Base-by-base conservation (phyloP, 2,888 invertebrate species). In the Vesta saturnalis region DNA sequence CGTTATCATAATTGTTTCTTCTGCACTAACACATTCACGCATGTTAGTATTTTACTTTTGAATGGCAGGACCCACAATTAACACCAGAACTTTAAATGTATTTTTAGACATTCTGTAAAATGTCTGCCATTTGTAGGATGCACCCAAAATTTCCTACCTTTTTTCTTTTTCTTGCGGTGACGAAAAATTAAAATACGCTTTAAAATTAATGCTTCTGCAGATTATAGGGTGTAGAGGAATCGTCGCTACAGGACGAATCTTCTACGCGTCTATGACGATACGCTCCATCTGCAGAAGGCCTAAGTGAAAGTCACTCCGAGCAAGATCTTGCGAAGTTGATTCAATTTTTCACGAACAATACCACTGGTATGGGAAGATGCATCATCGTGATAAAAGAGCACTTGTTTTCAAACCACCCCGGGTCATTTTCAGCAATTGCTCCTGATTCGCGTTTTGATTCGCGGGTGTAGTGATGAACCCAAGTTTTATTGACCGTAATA, bases 231-330 rank as follows among this genome's bases (percentile, higher is more conserved):
- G 43, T 43, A 43, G 4, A 23, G 43, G 43, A 10, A n/a, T 43
- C 14, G 43, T 43, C 14, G n/a, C 12, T 43, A 12, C 43, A 43
- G 12, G 14, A 43, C 43, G 14, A 43, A 8, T n/a, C 43, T 5
- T 43, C 5, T 43, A 43, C 43, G 43, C 43, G n/a, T 43, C 43
- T 43, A 52, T 52, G 18, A n/a, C n/a, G n/a, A n/a, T n/a, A n/a
- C n/a, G n/a, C n/a, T n/a, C n/a, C n/a, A n/a, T n/a, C n/a, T 52
- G 52, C 52, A 52, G 19, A 52, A 8, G 10, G 52, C 21, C 18
- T 18, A 5, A 23, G 8, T 5, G 23, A 5, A 23, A 23, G 4
- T 23, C 8, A 5, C 8, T 23, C n/a, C n/a, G n/a, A n/a, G n/a
- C n/a, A n/a, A n/a, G n/a, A n/a, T n/a, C n/a, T n/a, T n/a, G n/a